Conservation (phyloP, 2,797 vertebrate genomes). For the Anguilla megastoma region DNA sequence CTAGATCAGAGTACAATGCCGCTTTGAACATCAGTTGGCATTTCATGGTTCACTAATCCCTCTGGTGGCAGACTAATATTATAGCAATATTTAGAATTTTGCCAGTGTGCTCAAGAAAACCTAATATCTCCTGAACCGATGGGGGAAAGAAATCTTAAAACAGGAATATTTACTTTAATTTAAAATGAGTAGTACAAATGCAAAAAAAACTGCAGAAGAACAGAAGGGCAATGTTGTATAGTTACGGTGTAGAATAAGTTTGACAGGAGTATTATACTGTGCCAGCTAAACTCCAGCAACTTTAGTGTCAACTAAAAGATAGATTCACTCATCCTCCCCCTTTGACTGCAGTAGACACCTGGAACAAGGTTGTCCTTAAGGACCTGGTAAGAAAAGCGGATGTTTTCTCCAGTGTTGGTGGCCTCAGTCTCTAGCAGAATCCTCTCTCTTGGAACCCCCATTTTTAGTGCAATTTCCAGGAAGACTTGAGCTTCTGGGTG, state of each 20-base stretch:
- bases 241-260: not conserved
- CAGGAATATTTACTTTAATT: not conserved
- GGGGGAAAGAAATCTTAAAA: too few species aligned
- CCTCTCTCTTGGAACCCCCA: conserved; percentile 47
- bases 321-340: not conserved
- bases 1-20: not conserved
- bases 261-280: not conserved
- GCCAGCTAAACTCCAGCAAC: too few species aligned
- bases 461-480: conserved; percentile 44
- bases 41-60: conserved; percentile 16
- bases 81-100: not conserved
- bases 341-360: conserved; percentile 36
- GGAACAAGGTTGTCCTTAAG: conserved; percentile 44
- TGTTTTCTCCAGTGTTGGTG: conserved; percentile 56
- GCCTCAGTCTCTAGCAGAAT: conserved; percentile 49
- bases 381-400: conserved; percentile 48
- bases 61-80: conserved; percentile 20
- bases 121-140: not conserved
- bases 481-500: conserved; percentile 48
- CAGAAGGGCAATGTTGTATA: too few species aligned
- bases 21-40: not conserved
- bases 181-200: not conserved
- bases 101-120: not conserved
- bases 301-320: not conserved
- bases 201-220: too few species aligned